These are phyloP conservation scores for Euproctis similis DNA, from an alignment of 2,888 invertebrate species.

Conservation along the genomic window DNA sequence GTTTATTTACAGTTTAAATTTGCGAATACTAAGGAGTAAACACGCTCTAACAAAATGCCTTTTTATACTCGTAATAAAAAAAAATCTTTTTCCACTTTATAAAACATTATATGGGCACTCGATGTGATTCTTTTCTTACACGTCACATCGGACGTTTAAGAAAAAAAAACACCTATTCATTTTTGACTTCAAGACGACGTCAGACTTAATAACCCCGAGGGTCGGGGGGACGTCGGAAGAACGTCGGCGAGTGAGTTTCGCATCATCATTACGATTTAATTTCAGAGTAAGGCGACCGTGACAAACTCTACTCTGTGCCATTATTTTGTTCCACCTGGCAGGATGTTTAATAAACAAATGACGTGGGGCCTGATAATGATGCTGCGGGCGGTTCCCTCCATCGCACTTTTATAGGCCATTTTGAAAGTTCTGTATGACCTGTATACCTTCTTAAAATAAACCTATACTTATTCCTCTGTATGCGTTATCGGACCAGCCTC, in stretches of 20 bases:
- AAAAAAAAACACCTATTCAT: constrained; percentile 69
- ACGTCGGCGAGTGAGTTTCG: constrained; percentile 53
- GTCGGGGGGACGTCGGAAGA: constrained; percentile 46
- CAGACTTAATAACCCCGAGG: constrained; percentile 65
- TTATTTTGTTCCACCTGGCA: constrained; percentile 70
- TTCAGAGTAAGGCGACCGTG: constrained; percentile 66
- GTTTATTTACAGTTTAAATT: no score
- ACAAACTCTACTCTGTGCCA: constrained; percentile 67
- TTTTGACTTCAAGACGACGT: constrained; percentile 65
- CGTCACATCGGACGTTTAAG: constrained; percentile 58
- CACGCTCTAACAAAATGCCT: no score
- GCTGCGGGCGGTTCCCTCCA: constrained; percentile 44
- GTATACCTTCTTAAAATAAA: constrained; percentile 32
- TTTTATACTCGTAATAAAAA: no score
- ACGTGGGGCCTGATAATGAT: constrained; percentile 64
- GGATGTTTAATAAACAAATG: constrained; percentile 74
- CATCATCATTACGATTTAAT: constrained; percentile 73
- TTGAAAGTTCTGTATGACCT: constrained; percentile 41
- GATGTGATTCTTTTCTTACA: constrained; percentile 60
- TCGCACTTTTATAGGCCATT: constrained; percentile 48
- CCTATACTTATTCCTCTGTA: no score
- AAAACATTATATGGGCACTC: no score
- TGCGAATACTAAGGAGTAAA: no score
- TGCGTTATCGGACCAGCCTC: constrained; percentile 32
- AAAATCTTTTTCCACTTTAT: no score